phyloP scores from a whole-genome alignment of 2,797 vertebrate genomes.

The Halcyon chelicuti region DNA sequence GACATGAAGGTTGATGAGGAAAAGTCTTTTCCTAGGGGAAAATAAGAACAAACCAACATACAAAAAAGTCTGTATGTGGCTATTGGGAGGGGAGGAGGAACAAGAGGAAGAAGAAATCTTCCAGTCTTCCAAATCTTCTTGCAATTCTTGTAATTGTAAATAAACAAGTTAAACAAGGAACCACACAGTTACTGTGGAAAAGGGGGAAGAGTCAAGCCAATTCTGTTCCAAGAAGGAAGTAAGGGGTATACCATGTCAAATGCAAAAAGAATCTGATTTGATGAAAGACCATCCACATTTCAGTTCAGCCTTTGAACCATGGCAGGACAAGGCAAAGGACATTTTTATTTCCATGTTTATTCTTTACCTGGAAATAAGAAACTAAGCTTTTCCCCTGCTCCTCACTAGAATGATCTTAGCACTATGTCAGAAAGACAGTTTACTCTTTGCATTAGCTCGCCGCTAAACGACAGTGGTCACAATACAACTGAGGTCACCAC shows the following conservation, averaged over 20 bases:
- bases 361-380: slow-evolving; percentile 12
- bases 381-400: neutral
- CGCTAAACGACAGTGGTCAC: neutral
- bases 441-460: neutral
- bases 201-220: neutral
- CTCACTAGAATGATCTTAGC: neutral
- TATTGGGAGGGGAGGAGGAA: neutral
- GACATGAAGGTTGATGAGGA: neutral
- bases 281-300: slow-evolving; percentile 2
- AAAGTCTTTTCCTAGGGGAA: neutral
- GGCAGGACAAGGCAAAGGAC: neutral
- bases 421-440: neutral
- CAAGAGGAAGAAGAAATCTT: slow-evolving; percentile 19
- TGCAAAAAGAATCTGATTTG: neutral
- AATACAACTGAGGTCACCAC: neutral
- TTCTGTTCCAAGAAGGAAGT: slow-evolving; percentile 3
- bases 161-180: neutral
- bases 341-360: neutral
- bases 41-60: neutral
- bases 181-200: neutral
- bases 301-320: neutral
- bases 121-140: too few relatives aligned
- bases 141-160: neutral
- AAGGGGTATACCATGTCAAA: neutral
- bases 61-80: neutral